Evolutionary conservation across 1,140 invertebrate genomes (phyloP).

Genomic region (Carposina sasakii): DNA sequence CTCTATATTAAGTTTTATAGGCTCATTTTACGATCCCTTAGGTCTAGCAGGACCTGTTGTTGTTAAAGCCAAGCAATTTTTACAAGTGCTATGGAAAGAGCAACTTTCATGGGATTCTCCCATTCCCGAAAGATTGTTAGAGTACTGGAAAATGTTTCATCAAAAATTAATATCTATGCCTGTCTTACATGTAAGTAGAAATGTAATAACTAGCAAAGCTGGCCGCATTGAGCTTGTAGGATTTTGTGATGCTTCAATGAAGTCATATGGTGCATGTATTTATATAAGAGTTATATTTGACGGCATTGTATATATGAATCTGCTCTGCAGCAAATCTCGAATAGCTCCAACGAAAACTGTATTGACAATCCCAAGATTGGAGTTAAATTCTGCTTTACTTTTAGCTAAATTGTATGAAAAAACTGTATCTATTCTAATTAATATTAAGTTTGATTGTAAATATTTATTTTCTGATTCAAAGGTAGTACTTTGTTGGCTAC

Average conservation of each 20-base stretch:
- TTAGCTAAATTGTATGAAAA: constrained; percentile 8
- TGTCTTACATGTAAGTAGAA: not conserved
- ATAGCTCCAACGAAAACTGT: not conserved
- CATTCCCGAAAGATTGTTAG: not conserved
- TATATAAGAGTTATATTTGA: not conserved
- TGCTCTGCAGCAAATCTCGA: not conserved
- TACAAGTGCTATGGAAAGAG: constrained; percentile 25
- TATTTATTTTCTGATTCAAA: constrained; percentile 14
- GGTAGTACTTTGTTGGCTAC: constrained; percentile 13
- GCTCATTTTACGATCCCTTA: constrained; percentile 29
- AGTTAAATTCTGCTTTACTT: constrained; percentile 9
- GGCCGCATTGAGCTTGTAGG: constrained; percentile 1
- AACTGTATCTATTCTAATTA: constrained; percentile 7
- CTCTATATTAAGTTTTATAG: constrained; percentile 21
- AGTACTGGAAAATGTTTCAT: constrained; percentile 3
- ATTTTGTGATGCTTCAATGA: constrained; percentile 6
- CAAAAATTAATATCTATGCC: not conserved
- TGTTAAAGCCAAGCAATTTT: constrained; percentile 24
- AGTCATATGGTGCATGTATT: constrained; percentile 1
- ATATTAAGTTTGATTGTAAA: not conserved
- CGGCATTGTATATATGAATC: not conserved
- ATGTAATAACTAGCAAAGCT: not conserved
- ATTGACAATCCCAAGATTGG: constrained; percentile 8
- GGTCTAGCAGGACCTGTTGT: constrained; percentile 24
- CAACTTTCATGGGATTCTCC: constrained; percentile 20